Percentiles rank a stretch among this genome's conserved stretches.
Evolutionary conservation across 2,797 vertebrate genomes (phyloP).

Genomic region (Glossophaga mutica): DNA sequence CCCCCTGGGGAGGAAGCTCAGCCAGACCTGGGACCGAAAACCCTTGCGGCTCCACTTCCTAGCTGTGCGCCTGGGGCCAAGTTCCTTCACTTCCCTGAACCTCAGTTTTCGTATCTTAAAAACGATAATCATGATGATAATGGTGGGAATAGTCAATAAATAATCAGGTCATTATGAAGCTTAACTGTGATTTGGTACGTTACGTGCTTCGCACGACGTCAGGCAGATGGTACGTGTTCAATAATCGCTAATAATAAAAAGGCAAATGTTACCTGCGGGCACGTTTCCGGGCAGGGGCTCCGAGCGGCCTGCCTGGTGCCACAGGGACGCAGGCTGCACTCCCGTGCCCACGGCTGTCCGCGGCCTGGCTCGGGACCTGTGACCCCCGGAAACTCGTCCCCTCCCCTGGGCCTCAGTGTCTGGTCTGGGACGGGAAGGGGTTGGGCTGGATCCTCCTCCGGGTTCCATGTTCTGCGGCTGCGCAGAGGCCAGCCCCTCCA

Average conservation of each 20-base stretch:
- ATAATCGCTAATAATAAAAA: conserved; percentile 35
- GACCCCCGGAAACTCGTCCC: neutral
- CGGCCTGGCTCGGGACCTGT: rapidly evolving
- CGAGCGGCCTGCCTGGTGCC: neutral
- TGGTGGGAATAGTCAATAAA: conserved; percentile 29
- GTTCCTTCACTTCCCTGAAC: neutral
- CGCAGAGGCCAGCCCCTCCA: neutral
- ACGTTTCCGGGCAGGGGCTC: neutral
- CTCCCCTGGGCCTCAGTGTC: neutral
- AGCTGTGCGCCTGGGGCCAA: neutral
- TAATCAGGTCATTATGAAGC: conserved; percentile 29
- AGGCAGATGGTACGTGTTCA: conserved; percentile 36
- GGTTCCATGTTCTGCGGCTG: neutral
- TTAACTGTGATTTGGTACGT: conserved; percentile 20
- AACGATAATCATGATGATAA: neutral
- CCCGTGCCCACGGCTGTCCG: rapidly evolving
- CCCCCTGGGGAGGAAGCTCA: neutral
- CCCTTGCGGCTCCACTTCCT: neutral
- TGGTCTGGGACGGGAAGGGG: neutral
- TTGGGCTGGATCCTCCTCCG: neutral
- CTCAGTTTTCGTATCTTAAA: conserved; percentile 31
- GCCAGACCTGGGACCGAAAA: neutral
- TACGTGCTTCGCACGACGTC: neutral
- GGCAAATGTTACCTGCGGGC: neutral
- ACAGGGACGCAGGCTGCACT: rapidly evolving